Conservation (phyloP, 1,140 invertebrate species). For the Vanessa atalanta region DNA sequence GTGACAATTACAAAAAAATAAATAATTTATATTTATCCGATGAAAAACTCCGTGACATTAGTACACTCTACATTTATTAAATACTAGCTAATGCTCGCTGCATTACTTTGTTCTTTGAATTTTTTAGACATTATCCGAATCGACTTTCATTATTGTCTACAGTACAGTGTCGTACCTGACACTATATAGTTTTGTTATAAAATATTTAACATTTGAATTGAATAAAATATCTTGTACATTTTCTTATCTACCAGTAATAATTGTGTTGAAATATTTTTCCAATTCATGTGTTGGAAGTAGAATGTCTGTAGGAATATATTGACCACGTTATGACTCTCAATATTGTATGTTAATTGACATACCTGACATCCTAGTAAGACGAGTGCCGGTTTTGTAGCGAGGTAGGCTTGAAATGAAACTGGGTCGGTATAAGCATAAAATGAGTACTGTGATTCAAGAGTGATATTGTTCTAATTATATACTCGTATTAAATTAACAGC, state of each 20-base stretch:
- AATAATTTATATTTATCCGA: constrained; percentile 33
- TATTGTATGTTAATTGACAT: constrained; percentile 36
- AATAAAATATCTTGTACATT: too few species aligned
- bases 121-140: too few species aligned
- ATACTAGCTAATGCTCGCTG: too few species aligned
- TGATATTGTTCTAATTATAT: neutral
- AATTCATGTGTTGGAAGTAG: constrained; percentile 10
- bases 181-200: too few species aligned
- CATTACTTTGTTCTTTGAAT: too few species aligned
- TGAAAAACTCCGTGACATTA: too few species aligned
- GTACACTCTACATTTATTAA: too few species aligned
- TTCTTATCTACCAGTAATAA: neutral
- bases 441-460: neutral
- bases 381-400: constrained; percentile 17
- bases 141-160: too few species aligned
- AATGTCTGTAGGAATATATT: constrained; percentile 27
- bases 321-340: constrained; percentile 26
- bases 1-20: constrained; percentile 31
- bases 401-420: constrained; percentile 22
- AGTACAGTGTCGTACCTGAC: too few species aligned
- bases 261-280: neutral
- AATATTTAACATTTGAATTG: too few species aligned
- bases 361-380: constrained; percentile 26
- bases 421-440: constrained; percentile 7
- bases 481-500: too few species aligned